Percentiles rank a stretch among this genome's conserved stretches.
Evolutionary conservation across 2,888 invertebrate genomes (phyloP).

Genomic region (Mystacides longicornis): DNA sequence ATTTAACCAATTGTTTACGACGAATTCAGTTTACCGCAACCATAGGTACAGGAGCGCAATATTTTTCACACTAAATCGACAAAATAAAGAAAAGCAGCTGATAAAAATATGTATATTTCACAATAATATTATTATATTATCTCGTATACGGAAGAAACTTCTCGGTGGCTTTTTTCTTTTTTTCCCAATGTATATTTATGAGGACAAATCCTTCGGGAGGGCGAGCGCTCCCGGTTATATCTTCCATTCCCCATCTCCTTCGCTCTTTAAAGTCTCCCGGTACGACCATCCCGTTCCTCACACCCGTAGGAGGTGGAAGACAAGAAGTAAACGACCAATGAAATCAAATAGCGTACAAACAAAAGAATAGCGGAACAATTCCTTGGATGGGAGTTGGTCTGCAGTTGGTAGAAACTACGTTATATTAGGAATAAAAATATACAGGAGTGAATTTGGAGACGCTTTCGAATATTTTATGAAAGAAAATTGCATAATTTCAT

Average conservation of each 20-base stretch:
- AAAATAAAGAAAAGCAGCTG: no score
- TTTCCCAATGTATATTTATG: constrained; percentile 17
- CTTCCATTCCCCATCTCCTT: constrained; percentile 1
- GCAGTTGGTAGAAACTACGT: constrained; percentile 19
- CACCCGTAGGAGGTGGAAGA: constrained; percentile 1
- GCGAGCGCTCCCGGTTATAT: background rate
- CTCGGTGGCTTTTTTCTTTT: background rate
- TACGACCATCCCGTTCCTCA: background rate
- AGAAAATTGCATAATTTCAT: no score
- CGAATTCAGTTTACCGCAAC: no score
- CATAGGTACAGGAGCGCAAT: no score
- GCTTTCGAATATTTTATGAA: background rate
- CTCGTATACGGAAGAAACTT: background rate
- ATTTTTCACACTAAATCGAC: no score
- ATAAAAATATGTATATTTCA: no score
- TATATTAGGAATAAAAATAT: constrained; percentile 17
- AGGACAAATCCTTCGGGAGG: constrained; percentile 4
- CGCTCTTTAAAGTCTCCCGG: background rate
- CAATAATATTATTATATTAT: no score
- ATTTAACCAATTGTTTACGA: no score
- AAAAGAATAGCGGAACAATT: constrained; percentile 27
- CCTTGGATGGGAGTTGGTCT: constrained; percentile 22
- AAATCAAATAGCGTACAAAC: constrained; percentile 27
- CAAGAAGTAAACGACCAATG: constrained; percentile 23
- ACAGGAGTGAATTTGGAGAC: background rate